Base-by-base conservation (phyloP, 2,888 invertebrate genomes). In the Bombylius discolor region DNA sequence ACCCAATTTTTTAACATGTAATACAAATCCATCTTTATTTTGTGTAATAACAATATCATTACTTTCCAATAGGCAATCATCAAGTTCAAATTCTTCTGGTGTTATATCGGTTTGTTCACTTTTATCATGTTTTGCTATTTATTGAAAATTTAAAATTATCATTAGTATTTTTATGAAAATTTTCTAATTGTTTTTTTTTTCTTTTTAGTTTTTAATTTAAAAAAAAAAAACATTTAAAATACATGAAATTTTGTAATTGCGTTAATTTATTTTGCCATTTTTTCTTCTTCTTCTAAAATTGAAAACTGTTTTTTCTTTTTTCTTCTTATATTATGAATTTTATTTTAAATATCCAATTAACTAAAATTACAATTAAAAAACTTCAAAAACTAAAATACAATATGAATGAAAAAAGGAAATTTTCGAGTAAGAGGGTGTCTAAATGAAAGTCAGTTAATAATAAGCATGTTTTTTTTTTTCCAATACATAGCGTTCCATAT, bases 41-140 rank as follows among this genome's bases (percentile, higher is more conserved):
- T 73, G 73, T 36, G 73, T 73, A 46, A 74, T 73, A 53, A 73
- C 71, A 60, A 74, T 73, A 49, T 73, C 73, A 56, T 74, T 73
- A 62, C 72, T 73, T 58, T 73, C 73, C 62, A 74, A 59, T 47
- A 73, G 61, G 49, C 73, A 72, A 61, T 73, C 72, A 51, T 73
- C 73, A 58, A 73, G 63, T 57, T 73, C 72, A 58, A 71, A 72
- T 59, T 72, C 72, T 58, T 73, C 73, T 0, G 68, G 69, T 46
- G 69, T 65, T 52, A 71, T 67, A 55, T 73, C 73, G 46, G 72
- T 73, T 60, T 72, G 72, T 52, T 73, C 72, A 52, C 71, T 69
- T 59, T 73, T 73, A 63, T 73, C 72, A 61, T 71, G 71, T 59
- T 73, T 73, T 58, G n/a, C n/a, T n/a, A n/a, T 66, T 70, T 71